Evolutionary conservation across 2,888 invertebrate genomes (phyloP).

Genomic region (Cantharis rustica): DNA sequence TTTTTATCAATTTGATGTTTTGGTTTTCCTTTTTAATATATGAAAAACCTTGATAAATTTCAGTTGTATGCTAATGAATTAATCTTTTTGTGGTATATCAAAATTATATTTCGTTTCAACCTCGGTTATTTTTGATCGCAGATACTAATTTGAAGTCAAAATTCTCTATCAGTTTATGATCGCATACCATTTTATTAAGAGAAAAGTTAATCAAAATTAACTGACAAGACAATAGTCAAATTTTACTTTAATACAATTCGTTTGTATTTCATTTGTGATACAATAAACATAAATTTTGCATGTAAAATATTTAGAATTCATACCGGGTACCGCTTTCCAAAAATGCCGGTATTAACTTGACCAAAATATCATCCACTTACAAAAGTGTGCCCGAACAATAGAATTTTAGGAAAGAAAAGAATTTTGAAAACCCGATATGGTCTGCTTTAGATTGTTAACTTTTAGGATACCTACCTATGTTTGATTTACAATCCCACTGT

Average conservation of each 20-base stretch:
- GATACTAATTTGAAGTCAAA: background rate
- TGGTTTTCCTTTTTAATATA: no score
- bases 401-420: background rate
- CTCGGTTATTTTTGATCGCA: background rate
- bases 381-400: conserved; percentile 6
- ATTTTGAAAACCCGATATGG: conserved; percentile 1
- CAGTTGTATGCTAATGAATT: background rate
- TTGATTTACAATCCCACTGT: conserved; percentile 20
- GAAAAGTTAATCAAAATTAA: conserved; percentile 11
- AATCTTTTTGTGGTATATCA: background rate
- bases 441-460: conserved; percentile 9
- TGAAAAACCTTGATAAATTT: background rate
- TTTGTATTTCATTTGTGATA: background rate
- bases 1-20: no score
- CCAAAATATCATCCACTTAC: background rate
- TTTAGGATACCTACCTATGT: conserved; percentile 9
- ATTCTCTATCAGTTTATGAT: background rate
- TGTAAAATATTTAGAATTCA: background rate
- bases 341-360: background rate
- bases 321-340: background rate
- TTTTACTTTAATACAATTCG: background rate
- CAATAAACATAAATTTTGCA: background rate
- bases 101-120: background rate
- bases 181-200: background rate
- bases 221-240: conserved; percentile 11